These are phyloP conservation scores for Ephialtes manifestator DNA, from an alignment of 2,888 invertebrate genomes.

Conservation along the genomic window DNA sequence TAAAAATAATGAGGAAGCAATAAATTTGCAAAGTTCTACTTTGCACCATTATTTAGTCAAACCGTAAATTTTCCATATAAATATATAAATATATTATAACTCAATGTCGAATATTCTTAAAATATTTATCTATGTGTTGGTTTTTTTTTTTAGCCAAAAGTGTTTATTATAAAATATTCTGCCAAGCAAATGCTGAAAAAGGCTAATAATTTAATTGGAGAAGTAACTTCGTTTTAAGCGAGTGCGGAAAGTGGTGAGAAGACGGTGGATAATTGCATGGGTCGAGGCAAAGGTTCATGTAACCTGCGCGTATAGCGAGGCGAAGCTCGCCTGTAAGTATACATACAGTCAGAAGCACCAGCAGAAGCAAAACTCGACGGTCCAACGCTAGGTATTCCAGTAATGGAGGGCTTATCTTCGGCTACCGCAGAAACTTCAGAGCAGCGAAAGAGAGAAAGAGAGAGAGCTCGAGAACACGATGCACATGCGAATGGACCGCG, in stretches of 20 bases:
- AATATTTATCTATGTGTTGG: no score
- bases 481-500: slow-evolving; percentile 49
- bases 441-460: slow-evolving; percentile 23
- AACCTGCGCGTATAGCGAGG: slow-evolving; percentile 9
- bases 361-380: slow-evolving; percentile 71
- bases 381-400: slow-evolving; percentile 80
- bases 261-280: slow-evolving; percentile 35
- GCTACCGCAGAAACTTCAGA: slow-evolving; percentile 78
- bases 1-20: no score
- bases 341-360: slow-evolving; percentile 31
- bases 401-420: slow-evolving; percentile 81
- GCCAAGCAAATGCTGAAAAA: neutral
- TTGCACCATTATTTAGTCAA: no score
- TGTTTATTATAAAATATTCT: neutral
- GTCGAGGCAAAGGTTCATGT: slow-evolving; percentile 25
- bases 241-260: slow-evolving; percentile 29
- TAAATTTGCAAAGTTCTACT: no score
- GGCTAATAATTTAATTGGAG: slow-evolving; percentile 8
- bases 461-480: slow-evolving; percentile 51
- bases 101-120: no score
- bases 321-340: slow-evolving; percentile 27
- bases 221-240: neutral
- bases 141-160: no score
- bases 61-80: no score
- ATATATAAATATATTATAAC: no score